Percentiles rank a stretch among this genome's conserved stretches.
phyloP scores from a whole-genome alignment of 2,797 vertebrate species.

The Falco concolor region DNA sequence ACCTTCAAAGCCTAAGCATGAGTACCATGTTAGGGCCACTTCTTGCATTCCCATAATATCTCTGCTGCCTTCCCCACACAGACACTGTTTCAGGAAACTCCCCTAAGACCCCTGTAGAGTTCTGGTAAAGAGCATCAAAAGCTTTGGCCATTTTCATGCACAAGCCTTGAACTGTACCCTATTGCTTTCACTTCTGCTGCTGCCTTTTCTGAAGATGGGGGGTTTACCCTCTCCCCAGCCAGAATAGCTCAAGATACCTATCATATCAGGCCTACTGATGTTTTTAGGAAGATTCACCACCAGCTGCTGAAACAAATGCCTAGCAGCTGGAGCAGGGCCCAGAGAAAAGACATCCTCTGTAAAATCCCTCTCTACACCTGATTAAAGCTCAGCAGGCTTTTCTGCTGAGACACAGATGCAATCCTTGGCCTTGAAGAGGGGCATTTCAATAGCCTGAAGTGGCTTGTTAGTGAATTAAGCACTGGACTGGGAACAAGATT shows the following conservation, averaged over 20 bases:
- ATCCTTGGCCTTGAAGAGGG: neutral
- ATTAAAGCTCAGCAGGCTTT: neutral
- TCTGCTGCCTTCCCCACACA: neutral
- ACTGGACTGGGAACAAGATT: neutral
- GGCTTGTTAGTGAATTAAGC: neutral
- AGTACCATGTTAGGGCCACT: neutral
- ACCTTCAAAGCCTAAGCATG: neutral
- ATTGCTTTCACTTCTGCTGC: neutral
- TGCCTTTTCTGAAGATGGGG: neutral
- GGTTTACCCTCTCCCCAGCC: neutral
- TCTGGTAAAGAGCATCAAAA: neutral
- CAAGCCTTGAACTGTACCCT: neutral
- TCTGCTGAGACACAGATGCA: neutral
- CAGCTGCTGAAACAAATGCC: neutral
- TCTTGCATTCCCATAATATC: neutral
- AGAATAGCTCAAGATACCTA: neutral
- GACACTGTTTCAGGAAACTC: neutral
- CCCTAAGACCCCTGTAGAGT: neutral
- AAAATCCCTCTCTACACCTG: neutral
- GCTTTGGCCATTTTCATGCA: neutral
- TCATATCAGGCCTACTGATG: neutral
- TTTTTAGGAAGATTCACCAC: neutral
- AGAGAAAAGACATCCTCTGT: neutral
- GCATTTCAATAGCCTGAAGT: neutral
- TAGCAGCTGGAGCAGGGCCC: neutral